A percentile compares a stretch with the other conserved stretches of the same genome.
These are phyloP conservation scores for Oxyura jamaicensis DNA, from an alignment of 2,113 vertebrate species.

Conservation along the genomic window DNA sequence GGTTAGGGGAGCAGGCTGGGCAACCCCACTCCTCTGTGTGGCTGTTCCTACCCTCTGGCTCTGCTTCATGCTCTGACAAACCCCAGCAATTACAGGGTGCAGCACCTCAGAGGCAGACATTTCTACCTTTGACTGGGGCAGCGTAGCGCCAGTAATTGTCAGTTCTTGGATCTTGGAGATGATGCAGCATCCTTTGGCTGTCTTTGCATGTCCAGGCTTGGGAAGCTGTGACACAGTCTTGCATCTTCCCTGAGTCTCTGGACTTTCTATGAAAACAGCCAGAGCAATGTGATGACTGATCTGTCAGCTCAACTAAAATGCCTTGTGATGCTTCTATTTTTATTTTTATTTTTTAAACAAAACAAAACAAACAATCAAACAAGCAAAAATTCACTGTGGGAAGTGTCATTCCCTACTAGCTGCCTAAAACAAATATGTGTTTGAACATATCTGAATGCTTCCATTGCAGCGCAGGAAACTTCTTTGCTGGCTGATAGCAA, in stretches of 20 bases:
- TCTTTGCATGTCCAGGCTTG: background rate
- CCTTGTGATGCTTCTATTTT: background rate
- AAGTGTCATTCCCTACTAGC: background rate
- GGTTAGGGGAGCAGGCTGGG: background rate
- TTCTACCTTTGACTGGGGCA: background rate
- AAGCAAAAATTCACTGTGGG: background rate
- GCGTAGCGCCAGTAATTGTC: fast-evolving
- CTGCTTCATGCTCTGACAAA: background rate
- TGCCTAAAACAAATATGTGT: background rate
- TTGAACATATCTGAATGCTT: background rate
- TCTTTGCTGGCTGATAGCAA: background rate
- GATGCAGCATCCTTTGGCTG: background rate
- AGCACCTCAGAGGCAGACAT: background rate
- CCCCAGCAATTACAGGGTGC: background rate
- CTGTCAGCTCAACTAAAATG: background rate
- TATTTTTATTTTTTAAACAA: background rate
- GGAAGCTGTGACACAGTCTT: fast-evolving
- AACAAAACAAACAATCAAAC: background rate
- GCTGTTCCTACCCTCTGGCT: background rate
- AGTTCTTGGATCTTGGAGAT: background rate
- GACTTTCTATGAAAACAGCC: background rate
- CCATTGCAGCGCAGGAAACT: fast-evolving
- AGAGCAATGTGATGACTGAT: background rate
- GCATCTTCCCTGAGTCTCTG: background rate
- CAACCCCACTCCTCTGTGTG: background rate